phyloP scores from a whole-genome alignment of 1,140 invertebrate genomes.

The Pseudomyrmex sp. region DNA sequence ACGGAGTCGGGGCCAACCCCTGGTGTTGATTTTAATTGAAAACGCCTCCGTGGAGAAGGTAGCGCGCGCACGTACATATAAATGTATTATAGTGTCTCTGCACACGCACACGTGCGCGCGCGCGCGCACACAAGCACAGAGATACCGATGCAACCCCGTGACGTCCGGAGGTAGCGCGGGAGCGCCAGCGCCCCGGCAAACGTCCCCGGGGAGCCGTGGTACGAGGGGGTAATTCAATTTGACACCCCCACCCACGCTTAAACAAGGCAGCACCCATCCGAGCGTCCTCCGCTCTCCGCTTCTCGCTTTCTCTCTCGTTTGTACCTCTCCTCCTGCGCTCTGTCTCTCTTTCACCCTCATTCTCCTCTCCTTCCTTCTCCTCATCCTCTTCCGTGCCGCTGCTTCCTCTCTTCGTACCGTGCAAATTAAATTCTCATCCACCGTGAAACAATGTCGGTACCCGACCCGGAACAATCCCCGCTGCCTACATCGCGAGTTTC shows the following conservation, averaged over 20 bases:
- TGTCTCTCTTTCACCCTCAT: constrained; percentile 44
- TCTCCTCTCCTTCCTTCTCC: not conserved
- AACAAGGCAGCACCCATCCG: constrained; percentile 82
- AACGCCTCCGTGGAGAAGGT: constrained; percentile 78
- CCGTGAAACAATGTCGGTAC: constrained; percentile 83
- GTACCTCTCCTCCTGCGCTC: constrained; percentile 59
- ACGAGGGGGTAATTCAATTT: constrained; percentile 84
- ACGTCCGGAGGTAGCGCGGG: constrained; percentile 63
- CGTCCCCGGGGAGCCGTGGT: constrained; percentile 78
- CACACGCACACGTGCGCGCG: constrained; percentile 8
- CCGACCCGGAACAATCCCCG: constrained; percentile 73
- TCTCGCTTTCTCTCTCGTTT: constrained; percentile 49
- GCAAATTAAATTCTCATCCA: constrained; percentile 85
- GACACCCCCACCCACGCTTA: constrained; percentile 84
- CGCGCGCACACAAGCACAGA: constrained; percentile 1
- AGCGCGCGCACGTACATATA: constrained; percentile 42
- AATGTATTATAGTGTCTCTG: constrained; percentile 8
- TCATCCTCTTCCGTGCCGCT: constrained; percentile 51
- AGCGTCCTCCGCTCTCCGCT: constrained; percentile 57
- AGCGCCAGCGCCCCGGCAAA: constrained; percentile 76
- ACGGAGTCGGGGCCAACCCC: constrained; percentile 57
- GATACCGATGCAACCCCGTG: constrained; percentile 59
- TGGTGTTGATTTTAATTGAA: constrained; percentile 82
- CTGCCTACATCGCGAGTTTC: constrained; percentile 51
- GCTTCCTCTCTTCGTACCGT: constrained; percentile 71